A percentile compares a stretch with the other conserved stretches of the same genome.
phyloP scores from a whole-genome alignment of 2,888 invertebrate genomes.

The Nymphalis c-album region DNA sequence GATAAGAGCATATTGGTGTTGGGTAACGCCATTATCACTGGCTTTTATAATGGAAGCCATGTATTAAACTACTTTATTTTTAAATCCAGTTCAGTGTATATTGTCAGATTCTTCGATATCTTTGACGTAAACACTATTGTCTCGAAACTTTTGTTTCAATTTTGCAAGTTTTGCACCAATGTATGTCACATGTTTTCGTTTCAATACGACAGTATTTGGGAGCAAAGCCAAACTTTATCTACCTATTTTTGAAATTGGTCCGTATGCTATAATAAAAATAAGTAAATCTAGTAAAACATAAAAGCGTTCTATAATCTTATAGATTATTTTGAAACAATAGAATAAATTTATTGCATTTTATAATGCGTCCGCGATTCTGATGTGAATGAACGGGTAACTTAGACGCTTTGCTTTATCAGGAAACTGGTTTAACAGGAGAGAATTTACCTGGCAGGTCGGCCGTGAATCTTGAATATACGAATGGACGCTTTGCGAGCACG shows the following conservation, averaged over 20 bases:
- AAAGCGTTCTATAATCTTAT: background rate
- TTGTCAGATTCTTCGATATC: background rate
- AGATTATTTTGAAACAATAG: slow-evolving; percentile 2
- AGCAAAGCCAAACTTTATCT: slow-evolving; percentile 28
- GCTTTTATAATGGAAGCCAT: no score
- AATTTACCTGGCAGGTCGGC: slow-evolving; percentile 13
- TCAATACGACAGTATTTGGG: slow-evolving; percentile 30
- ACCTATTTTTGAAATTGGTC: background rate
- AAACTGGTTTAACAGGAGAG: slow-evolving; percentile 27
- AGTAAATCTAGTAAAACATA: background rate
- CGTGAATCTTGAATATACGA: slow-evolving; percentile 16
- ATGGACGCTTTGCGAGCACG: slow-evolving; percentile 38
- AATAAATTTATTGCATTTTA: slow-evolving; percentile 6
- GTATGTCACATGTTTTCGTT: slow-evolving; percentile 29
- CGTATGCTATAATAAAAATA: slow-evolving; percentile 9
- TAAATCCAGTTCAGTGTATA: no score
- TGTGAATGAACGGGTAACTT: slow-evolving; percentile 32
- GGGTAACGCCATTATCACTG: no score
- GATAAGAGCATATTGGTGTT: no score
- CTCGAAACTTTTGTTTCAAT: slow-evolving; percentile 8
- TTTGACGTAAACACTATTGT: background rate
- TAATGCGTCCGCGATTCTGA: slow-evolving; percentile 13
- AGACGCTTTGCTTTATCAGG: slow-evolving; percentile 26
- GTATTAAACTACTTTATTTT: no score
- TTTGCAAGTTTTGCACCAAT: slow-evolving; percentile 28